Percentiles rank a stretch among this genome's conserved stretches.
Evolutionary conservation across 2,888 invertebrate genomes (phyloP).

Genomic region (Brenthis daphne): DNA sequence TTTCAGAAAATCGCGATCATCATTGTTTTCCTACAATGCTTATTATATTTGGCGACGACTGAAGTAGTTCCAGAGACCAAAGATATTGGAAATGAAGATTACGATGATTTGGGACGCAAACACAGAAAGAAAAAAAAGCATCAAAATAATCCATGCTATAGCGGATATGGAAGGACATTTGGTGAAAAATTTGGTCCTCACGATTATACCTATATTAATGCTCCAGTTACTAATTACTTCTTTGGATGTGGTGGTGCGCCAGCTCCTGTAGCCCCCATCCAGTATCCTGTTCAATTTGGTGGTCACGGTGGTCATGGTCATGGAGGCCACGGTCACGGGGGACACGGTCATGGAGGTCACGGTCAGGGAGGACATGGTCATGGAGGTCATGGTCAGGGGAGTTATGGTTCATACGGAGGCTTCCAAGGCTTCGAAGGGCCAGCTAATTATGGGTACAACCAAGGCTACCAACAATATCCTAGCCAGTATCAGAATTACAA

Average conservation of each 20-base stretch:
- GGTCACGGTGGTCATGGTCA: conserved; percentile 46
- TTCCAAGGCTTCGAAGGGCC: conserved; percentile 18
- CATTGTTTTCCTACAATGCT: conserved; percentile 52
- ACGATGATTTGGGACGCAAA: conserved; percentile 59
- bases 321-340: conserved; percentile 42
- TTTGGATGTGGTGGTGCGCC: conserved; percentile 61
- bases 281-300: conserved; percentile 37
- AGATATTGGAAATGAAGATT: conserved; percentile 53
- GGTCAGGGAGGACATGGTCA: conserved; percentile 35
- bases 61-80: conserved; percentile 54
- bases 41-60: conserved; percentile 43
- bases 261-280: conserved; percentile 36
- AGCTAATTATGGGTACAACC: conserved; percentile 37
- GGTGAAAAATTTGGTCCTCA: conserved; percentile 58
- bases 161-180: conserved; percentile 58
- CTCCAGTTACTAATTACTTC: conserved; percentile 72
- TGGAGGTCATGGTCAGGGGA: conserved; percentile 36
- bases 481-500: conserved; percentile 38
- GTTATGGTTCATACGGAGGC: conserved; percentile 21
- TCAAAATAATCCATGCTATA: conserved; percentile 53
- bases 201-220: conserved; percentile 67
- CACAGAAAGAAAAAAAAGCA: conserved; percentile 65
- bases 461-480: conserved; percentile 26
- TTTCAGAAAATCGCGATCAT: conserved; percentile 53
- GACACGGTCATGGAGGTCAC: conserved; percentile 46